Evolutionary conservation across 2,888 invertebrate species (phyloP).

Genomic region (Julus scanicus): DNA sequence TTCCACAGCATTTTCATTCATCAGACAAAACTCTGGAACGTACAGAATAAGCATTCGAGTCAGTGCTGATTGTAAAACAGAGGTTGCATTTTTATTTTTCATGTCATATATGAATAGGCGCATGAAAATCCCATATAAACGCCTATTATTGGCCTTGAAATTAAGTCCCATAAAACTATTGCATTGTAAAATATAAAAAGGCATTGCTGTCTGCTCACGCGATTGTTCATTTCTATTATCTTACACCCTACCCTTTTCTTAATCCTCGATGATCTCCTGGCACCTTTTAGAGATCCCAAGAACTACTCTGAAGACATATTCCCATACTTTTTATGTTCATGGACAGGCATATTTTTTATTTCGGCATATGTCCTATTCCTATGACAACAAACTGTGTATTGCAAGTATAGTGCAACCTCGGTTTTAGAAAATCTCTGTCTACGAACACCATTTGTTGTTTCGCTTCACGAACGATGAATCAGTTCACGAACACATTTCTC

Average conservation of each 20-base stretch:
- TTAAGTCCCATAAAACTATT: slow-evolving; percentile 36
- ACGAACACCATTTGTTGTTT: too few relatives aligned
- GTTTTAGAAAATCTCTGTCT: too few relatives aligned
- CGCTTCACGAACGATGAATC: too few relatives aligned
- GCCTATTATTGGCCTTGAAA: slow-evolving; percentile 43
- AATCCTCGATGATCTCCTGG: neutral
- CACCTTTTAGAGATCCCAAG: neutral
- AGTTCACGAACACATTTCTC: too few relatives aligned
- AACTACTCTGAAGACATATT: neutral
- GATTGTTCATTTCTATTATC: slow-evolving; percentile 34
- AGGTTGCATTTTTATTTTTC: slow-evolving; percentile 44
- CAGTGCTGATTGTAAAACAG: slow-evolving; percentile 28
- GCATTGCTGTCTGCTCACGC: neutral
- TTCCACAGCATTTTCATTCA: slow-evolving; percentile 27
- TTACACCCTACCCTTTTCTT: neutral
- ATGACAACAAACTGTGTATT: neutral
- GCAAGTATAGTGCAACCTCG: neutral
- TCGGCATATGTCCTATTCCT: neutral
- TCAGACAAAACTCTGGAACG: slow-evolving; percentile 6
- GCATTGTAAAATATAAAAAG: slow-evolving; percentile 27
- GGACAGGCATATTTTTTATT: neutral
- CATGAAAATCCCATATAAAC: slow-evolving; percentile 38
- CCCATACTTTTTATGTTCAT: neutral
- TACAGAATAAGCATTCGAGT: slow-evolving; percentile 10
- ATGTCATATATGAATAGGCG: slow-evolving; percentile 37